Percentiles rank a stretch among this genome's conserved stretches.
phyloP scores from a whole-genome alignment of 2,888 invertebrate species.

The Psylliodes chrysocephalus region DNA sequence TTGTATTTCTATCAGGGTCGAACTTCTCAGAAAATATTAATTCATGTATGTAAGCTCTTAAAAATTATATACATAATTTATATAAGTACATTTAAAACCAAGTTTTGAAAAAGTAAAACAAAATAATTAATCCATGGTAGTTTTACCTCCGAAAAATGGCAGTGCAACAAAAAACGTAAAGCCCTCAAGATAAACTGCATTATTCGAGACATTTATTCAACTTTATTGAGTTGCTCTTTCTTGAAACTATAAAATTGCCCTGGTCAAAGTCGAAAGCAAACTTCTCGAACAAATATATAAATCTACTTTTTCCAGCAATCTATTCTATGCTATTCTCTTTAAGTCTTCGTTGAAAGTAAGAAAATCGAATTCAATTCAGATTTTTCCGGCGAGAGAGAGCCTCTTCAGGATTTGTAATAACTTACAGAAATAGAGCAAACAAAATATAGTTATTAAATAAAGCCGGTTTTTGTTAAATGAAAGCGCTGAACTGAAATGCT shows the following conservation, averaged over 20 bases:
- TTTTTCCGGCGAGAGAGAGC: conserved; percentile 21
- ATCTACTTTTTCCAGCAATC: conserved; percentile 18
- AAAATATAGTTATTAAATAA: conserved; percentile 11
- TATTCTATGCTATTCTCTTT: conserved; percentile 19
- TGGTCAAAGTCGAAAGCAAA: conserved; percentile 22
- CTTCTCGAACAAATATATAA: conserved; percentile 18
- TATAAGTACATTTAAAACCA: too few species aligned
- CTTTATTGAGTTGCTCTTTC: conserved; percentile 15
- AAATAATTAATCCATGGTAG: too few species aligned
- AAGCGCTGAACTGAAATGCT: not conserved
- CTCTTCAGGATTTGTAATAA: conserved; percentile 24
- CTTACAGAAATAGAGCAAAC: conserved; percentile 11
- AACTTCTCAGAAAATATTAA: too few species aligned
- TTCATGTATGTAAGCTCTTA: too few species aligned
- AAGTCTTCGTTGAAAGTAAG: conserved; percentile 14
- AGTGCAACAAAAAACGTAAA: conserved; percentile 9
- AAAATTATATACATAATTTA: too few species aligned
- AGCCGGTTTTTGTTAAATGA: not conserved
- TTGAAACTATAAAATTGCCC: conserved; percentile 23
- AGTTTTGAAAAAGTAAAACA: too few species aligned
- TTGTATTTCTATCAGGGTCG: too few species aligned
- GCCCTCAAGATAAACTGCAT: conserved; percentile 13
- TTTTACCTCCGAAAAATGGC: too few species aligned
- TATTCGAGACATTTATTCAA: conserved; percentile 23
- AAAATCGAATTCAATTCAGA: conserved; percentile 31